Conservation (phyloP, 2,113 vertebrate species). For the Toxotes jaculatrix region DNA sequence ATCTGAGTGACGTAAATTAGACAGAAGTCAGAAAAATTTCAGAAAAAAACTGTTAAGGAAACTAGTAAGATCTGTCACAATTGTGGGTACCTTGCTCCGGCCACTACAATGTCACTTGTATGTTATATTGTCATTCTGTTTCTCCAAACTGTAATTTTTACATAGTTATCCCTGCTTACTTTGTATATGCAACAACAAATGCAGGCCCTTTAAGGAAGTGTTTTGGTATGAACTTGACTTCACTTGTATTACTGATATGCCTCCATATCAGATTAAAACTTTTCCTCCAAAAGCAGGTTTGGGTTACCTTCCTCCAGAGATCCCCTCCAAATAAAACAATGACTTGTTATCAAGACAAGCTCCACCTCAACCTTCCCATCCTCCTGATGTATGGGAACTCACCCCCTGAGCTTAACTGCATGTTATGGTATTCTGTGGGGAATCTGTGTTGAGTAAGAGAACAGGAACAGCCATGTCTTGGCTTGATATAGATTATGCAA, state of each 20-base stretch:
- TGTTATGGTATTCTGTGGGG: constrained; percentile 61
- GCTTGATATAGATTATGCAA: constrained; percentile 68
- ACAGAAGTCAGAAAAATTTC: no score
- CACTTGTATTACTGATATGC: background rate
- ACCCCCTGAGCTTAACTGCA: constrained; percentile 32
- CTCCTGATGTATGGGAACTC: constrained; percentile 47
- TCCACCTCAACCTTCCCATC: constrained; percentile 19
- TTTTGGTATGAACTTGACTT: background rate
- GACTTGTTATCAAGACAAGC: constrained; percentile 28
- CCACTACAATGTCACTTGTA: background rate
- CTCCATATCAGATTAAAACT: constrained; percentile 8
- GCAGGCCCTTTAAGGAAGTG: background rate
- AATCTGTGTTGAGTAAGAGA: constrained; percentile 45
- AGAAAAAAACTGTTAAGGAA: no score
- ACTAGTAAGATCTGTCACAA: background rate
- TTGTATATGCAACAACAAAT: background rate
- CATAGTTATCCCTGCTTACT: no score
- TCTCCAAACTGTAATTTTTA: background rate
- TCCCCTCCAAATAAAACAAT: constrained; percentile 49
- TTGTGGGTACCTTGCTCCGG: no score
- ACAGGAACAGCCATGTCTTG: constrained; percentile 53
- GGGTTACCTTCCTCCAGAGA: constrained; percentile 10
- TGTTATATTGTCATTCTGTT: background rate
- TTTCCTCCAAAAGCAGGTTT: constrained; percentile 3
- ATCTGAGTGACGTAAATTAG: no score